Base-by-base conservation (phyloP, 2,888 invertebrate species). In the Nomada goodeniana region DNA sequence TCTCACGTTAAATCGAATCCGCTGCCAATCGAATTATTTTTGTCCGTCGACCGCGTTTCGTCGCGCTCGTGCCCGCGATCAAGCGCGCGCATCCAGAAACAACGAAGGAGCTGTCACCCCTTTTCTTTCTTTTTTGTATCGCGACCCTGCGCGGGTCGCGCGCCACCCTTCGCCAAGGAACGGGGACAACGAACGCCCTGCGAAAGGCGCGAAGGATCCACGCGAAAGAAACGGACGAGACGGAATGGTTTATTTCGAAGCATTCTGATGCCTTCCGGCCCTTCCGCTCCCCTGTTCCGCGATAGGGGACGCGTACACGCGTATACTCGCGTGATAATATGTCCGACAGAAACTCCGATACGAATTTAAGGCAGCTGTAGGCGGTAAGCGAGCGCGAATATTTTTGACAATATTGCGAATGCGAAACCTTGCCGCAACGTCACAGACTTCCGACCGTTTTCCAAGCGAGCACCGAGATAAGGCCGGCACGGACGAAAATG, bases 1-100 rank as follows among this genome's bases (percentile, higher is more conserved):
- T 92, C 92, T 92, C 91, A 91, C 92, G 90, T 92, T 90, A 88
- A 88, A 90, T 90, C 89, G 89, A 85, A 88, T 88, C 86, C 79
- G 67, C 83, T 85, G 88, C 86, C 90, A 85, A 91, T 91, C 90
- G 88, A 90, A 90, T 90, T 89, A 89, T 90, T 90, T 89, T 86
- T 86, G 87, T 88, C 83, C 82, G 81, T 86, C 86, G 71, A 83
- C 57, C 69, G 44, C 50, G 64, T 53, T 53, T 65, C 65, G 20
- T 42, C 29, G 13, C 10, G 57, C 59, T 23, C n/a, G 36, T 42
- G 15, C 20, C 44, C 64, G 36, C 52, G 42, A 52, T 10, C 13
- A 1, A 29, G 2, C 44, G 18, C 53, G 55, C 63, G 3, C 23
- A 15, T 7, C 18, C 26, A 29, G 13, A 0, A n/a, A 68, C 20